Percentiles rank a stretch among this genome's conserved stretches.
Evolutionary conservation across 1,140 invertebrate species (phyloP).

Genomic region (Drosophila sp.): DNA sequence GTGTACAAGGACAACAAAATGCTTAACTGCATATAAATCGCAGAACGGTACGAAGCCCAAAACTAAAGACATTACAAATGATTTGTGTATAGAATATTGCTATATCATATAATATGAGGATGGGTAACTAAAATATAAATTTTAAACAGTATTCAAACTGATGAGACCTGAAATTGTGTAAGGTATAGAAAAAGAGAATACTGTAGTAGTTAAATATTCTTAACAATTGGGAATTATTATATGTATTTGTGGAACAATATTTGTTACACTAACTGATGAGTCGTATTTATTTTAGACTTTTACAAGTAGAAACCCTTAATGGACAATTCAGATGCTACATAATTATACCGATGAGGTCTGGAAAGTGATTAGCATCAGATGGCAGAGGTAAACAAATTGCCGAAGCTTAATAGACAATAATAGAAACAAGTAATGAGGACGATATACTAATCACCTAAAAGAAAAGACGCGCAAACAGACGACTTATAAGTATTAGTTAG

Average conservation of each 20-base stretch:
- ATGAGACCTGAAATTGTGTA: too few relatives aligned
- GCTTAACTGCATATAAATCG: conserved; percentile 43
- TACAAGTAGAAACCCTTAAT: background rate
- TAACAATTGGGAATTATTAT: too few relatives aligned
- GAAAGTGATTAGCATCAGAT: conserved; percentile 54
- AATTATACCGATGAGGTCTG: conserved; percentile 60
- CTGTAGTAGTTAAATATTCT: too few relatives aligned
- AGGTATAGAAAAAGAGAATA: too few relatives aligned
- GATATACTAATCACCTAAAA: conserved; percentile 62
- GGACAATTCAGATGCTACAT: conserved; percentile 19
- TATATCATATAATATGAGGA: too few relatives aligned
- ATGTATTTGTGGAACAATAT: too few relatives aligned
- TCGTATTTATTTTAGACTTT: too few relatives aligned
- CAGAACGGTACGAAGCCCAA: background rate
- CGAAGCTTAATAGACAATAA: conserved; percentile 39
- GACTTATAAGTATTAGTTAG: conserved; percentile 12
- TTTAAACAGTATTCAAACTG: too few relatives aligned
- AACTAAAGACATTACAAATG: background rate
- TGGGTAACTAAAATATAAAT: too few relatives aligned
- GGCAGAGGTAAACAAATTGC: conserved; percentile 61
- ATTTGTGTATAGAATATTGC: conserved; percentile 1
- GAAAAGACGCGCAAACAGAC: conserved; percentile 5
- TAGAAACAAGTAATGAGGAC: conserved; percentile 16
- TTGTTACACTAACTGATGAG: too few relatives aligned
- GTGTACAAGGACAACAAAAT: conserved; percentile 35